Conservation (phyloP, 1,140 invertebrate genomes). For the Halesus radiatus region DNA sequence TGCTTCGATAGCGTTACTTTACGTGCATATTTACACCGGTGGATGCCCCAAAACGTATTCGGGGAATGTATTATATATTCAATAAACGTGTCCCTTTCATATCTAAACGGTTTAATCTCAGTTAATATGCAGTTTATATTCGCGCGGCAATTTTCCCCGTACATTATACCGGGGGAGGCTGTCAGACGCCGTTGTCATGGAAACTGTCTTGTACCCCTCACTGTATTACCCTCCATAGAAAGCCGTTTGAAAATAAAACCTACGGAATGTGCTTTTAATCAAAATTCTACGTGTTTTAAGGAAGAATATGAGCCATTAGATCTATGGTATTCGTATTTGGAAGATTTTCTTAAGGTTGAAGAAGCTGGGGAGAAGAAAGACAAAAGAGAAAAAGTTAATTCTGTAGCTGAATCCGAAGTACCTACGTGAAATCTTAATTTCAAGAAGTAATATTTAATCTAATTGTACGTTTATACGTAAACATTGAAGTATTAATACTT, state of each 20-base stretch:
- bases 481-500: too few species aligned
- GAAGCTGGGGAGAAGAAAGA: too few species aligned
- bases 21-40: not conserved
- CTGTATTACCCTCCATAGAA: not conserved
- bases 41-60: not conserved
- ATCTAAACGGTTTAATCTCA: constrained; percentile 44
- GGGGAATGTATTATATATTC: constrained; percentile 8
- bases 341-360: too few species aligned
- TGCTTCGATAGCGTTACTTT: too few species aligned
- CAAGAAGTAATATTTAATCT: too few species aligned
- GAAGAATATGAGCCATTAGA: too few species aligned
- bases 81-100: constrained; percentile 34
- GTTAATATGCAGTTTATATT: constrained; percentile 44
- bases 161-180: constrained; percentile 10
- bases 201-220: not conserved
- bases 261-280: not conserved
- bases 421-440: too few species aligned
- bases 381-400: too few species aligned
- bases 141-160: constrained; percentile 26
- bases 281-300: not conserved
- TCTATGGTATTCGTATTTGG: too few species aligned
- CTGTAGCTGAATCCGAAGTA: too few species aligned
- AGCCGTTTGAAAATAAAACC: too few species aligned
- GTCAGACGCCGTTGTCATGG: constrained; percentile 30
- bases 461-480: too few species aligned